These are phyloP conservation scores for Semibalanus balanoides DNA, from an alignment of 1,140 invertebrate species.

Conservation along the genomic window DNA sequence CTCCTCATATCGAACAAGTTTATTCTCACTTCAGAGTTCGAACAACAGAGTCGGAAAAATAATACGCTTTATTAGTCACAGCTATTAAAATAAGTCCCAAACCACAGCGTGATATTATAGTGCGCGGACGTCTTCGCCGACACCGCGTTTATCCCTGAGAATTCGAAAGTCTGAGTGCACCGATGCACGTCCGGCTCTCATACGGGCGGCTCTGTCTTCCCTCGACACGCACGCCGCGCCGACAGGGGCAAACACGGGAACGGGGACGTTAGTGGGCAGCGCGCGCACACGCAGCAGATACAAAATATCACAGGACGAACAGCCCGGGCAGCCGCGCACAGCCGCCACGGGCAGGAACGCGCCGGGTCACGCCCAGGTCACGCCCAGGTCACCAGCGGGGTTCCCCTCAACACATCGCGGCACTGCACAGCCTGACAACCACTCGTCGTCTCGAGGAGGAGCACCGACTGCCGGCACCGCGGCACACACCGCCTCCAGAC, in stretches of 20 bases:
- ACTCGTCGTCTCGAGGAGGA: too few species aligned
- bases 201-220: too few species aligned
- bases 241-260: background rate
- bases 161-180: background rate
- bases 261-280: too few species aligned
- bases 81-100: background rate
- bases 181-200: background rate
- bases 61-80: slow-evolving; percentile 2
- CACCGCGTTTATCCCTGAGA: background rate
- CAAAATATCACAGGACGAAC: background rate
- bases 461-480: too few species aligned
- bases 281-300: background rate
- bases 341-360: background rate
- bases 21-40: background rate
- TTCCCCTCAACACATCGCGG: too few species aligned
- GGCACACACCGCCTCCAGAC: too few species aligned
- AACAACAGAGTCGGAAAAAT: background rate
- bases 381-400: too few species aligned
- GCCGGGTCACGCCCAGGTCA: too few species aligned
- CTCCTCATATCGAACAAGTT: background rate
- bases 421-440: too few species aligned
- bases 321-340: too few species aligned
- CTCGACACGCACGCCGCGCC: too few species aligned
- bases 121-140: background rate
- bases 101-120: background rate